Evolutionary conservation across 2,888 invertebrate genomes (phyloP), one percentile per base, ranked within the genome.

Genomic region (Anaspis maculata): DNA sequence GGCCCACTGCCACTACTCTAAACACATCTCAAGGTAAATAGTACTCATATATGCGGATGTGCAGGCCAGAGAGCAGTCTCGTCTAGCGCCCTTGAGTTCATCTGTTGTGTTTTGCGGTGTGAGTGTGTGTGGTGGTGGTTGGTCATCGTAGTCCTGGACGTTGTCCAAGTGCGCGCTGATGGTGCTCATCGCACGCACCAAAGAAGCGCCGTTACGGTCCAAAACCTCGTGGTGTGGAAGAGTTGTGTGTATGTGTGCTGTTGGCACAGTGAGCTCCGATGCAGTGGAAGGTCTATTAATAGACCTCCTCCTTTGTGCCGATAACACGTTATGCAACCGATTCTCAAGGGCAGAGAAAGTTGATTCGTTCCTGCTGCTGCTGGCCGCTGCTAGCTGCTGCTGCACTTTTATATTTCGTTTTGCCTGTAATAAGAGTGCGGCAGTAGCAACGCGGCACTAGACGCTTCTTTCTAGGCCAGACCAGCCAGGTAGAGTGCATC

Each of bases 281-380:
- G 47, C 48, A 45, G n/a, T n/a, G n/a, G n/a, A n/a, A n/a, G 24
- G 31, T 42, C 52, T 57, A 58, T 56, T 56, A 55, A 56, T 57
- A 58, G 52, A 44, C 41, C 41, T 35, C 41, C 41, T 35, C 45
- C 45, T 50, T 46, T 44, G 46, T 48, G 42, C 45, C 46, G 49
- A 46, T 49, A 48, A 46, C 42, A 42, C 37, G 53, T 59, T 60
- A 58, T 55, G 58, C 54, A 60, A 58, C 45, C 31, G 39, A 42
- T 56, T 52, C n/a, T n/a, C 58, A 60, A 58, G 60, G 60, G 45
- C 59, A 57, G 57, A 56, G 59, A 59, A 60, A 60, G 59, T 55
- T 51, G 55, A 53, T 52, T 44, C 40, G 42, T 39, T 13, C 23
- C 10, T n/a, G n/a, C n/a, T n/a, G n/a, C n/a, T n/a, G n/a, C n/a